Base-by-base conservation (phyloP, 2,113 vertebrate genomes). In the Xiphophorus maculatus region DNA sequence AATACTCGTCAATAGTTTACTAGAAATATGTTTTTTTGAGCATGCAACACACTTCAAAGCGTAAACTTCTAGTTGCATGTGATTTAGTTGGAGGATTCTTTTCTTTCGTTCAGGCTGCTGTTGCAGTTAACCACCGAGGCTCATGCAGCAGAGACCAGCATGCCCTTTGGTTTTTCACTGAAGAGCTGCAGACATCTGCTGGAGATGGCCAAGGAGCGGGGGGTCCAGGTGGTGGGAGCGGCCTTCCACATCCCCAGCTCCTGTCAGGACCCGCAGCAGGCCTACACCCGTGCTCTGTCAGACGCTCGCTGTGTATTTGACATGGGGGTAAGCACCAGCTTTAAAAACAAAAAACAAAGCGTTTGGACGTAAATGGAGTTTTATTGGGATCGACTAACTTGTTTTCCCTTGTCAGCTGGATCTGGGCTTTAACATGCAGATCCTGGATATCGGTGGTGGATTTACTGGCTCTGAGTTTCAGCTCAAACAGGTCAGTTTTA, bases 271-370 rank as follows among this genome's bases (percentile, higher is more conserved):
- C 91, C 92, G 82, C 96, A 97, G 84, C 95, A 97, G 83, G 95
- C 91, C 0, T 99, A 99, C 80, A 93, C 94, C 74, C 96, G 97
- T 84, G 97, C 97, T 29, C 86, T 99, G 32, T 96, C 97, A 72
- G 97, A 99, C 88, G 97, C 98, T 65, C 96, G 97, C 75, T 98
- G 97, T 93, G 96, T 98, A 75, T 99, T 98, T 93, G 98, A 99
- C 90, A 99, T 99, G 97, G 98, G 96, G 94, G 98, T 99, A 90
- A 96, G 97, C 95, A 15, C n/a, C 15, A 48, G 17, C 44, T 48
- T 19, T 48, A 37, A 37, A 33, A 33, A 33, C 6, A 11, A 35
- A 35, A 35, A 37, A 10, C 2, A 35, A 48, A 48, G 22, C 5
- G 5, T 6, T 6, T 48, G 15, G 1, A 48, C 5, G 5, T 6